These are phyloP conservation scores for Lateolabrax maculatus DNA, from an alignment of 2,797 vertebrate species.

Conservation along the genomic window DNA sequence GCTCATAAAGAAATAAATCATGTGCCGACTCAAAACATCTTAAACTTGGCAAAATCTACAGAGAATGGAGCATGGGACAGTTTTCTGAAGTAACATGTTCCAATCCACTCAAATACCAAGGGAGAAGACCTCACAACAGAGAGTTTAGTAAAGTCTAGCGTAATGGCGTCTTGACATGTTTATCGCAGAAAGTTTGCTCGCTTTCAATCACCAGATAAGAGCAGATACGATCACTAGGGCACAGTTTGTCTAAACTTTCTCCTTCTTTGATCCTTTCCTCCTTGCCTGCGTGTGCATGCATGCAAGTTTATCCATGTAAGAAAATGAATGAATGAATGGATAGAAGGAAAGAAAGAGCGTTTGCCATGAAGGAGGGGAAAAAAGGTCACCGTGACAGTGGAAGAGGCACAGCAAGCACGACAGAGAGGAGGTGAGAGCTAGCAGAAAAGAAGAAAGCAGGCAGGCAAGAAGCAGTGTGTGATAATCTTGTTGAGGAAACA, in stretches of 20 bases:
- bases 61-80: not conserved
- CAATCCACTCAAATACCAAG: conserved; percentile 6
- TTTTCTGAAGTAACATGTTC: conserved; percentile 35
- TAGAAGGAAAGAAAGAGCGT: not conserved
- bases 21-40: conserved; percentile 36
- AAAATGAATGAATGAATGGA: conserved; percentile 46
- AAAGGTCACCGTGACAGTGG: conserved; percentile 25
- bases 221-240: conserved; percentile 60
- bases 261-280: conserved; percentile 50
- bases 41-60: conserved; percentile 39
- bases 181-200: conserved; percentile 51
- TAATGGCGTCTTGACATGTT: conserved; percentile 61
- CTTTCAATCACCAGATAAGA: conserved; percentile 69
- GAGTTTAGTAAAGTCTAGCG: conserved; percentile 35
- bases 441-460: conserved; percentile 61
- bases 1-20: conserved; percentile 44
- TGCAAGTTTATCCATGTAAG: conserved; percentile 45
- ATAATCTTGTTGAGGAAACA: conserved; percentile 82
- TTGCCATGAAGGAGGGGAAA: conserved; percentile 27
- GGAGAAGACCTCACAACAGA: conserved; percentile 36
- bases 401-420: conserved; percentile 29
- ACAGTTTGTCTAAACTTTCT: conserved; percentile 58
- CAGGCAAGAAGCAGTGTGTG: conserved; percentile 65
- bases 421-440: conserved; percentile 48
- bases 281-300: conserved; percentile 41